Percentiles rank a stretch among this genome's conserved stretches.
phyloP scores from a whole-genome alignment of 2,797 vertebrate species.

The Cryptoblepharus egeriae region DNA sequence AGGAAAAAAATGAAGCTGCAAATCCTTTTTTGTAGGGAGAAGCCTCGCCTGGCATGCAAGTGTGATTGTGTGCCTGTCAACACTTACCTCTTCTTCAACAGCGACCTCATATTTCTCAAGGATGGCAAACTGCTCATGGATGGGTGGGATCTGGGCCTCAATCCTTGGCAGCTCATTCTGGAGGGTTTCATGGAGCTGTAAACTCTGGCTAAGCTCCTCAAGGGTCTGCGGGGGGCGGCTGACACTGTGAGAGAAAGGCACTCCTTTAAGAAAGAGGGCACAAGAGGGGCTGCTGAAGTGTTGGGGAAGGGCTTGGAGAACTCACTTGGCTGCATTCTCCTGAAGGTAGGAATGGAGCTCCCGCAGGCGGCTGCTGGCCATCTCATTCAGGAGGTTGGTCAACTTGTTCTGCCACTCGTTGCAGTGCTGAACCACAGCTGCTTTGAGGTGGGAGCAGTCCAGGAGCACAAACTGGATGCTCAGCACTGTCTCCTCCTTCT shows the following conservation, averaged over 20 bases:
- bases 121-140: slow-evolving; percentile 87
- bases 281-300: not conserved
- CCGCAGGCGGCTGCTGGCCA: slow-evolving; percentile 78
- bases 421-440: slow-evolving; percentile 87
- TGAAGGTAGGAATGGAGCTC: slow-evolving; percentile 81
- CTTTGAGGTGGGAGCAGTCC: slow-evolving; percentile 88
- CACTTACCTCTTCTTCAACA: slow-evolving; percentile 79
- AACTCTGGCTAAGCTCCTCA: slow-evolving; percentile 77
- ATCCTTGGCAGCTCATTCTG: slow-evolving; percentile 76
- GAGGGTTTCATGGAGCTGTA: slow-evolving; percentile 81
- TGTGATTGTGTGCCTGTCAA: too few relatives aligned
- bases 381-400: slow-evolving; percentile 84
- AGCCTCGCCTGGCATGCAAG: not conserved
- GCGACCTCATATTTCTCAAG: slow-evolving; percentile 86
- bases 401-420: slow-evolving; percentile 90
- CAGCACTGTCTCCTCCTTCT: slow-evolving; percentile 88
- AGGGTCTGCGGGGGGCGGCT: slow-evolving; percentile 78
- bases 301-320: rapidly evolving
- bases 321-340: slow-evolving; percentile 80
- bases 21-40: too few relatives aligned
- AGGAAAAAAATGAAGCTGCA: too few relatives aligned
- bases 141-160: slow-evolving; percentile 80
- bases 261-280: rapidly evolving
- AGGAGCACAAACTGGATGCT: slow-evolving; percentile 85
- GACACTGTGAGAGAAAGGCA: slow-evolving; percentile 64